Conservation (phyloP, 2,888 invertebrate species). For the Thecocarcelia acutangulata region DNA sequence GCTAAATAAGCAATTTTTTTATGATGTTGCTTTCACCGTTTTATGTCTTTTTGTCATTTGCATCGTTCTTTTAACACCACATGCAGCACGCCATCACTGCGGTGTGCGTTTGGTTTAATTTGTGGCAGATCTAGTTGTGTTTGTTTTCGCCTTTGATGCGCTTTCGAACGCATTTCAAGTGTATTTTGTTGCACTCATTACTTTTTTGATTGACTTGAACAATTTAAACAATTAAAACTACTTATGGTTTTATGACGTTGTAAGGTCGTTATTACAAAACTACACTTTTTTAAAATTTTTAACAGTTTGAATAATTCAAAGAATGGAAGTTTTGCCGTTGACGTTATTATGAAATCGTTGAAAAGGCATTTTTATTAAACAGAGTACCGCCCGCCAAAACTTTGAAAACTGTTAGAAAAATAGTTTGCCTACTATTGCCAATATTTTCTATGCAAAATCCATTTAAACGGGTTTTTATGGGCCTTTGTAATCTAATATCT, state of each 20-base stretch:
- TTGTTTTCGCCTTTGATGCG: slow-evolving; percentile 1
- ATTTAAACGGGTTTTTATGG: too few relatives aligned
- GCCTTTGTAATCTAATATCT: too few relatives aligned
- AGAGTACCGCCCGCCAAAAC: background rate
- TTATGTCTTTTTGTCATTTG: background rate
- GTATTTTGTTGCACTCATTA: background rate
- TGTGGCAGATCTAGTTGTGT: slow-evolving; percentile 50
- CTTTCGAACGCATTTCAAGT: background rate
- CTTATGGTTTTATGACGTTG: slow-evolving; percentile 62
- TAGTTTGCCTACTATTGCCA: too few relatives aligned
- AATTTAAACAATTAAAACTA: slow-evolving; percentile 56
- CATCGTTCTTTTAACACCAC: slow-evolving; percentile 28
- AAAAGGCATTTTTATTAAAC: background rate
- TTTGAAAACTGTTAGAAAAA: too few relatives aligned
- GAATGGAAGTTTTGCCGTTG: slow-evolving; percentile 49
- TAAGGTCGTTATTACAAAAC: slow-evolving; percentile 16
- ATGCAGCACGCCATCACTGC: slow-evolving; percentile 57
- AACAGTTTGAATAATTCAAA: slow-evolving; percentile 52
- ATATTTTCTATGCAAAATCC: too few relatives aligned
- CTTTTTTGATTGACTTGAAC: background rate
- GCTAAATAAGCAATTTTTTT: slow-evolving; percentile 10
- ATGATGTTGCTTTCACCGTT: slow-evolving; percentile 26
- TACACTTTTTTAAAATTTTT: slow-evolving; percentile 51
- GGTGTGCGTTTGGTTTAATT: slow-evolving; percentile 61
- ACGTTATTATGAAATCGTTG: slow-evolving; percentile 19